A percentile compares a stretch with the other conserved stretches of the same genome.
phyloP scores from a whole-genome alignment of 2,888 invertebrate genomes.

The Monopis laevigella region DNA sequence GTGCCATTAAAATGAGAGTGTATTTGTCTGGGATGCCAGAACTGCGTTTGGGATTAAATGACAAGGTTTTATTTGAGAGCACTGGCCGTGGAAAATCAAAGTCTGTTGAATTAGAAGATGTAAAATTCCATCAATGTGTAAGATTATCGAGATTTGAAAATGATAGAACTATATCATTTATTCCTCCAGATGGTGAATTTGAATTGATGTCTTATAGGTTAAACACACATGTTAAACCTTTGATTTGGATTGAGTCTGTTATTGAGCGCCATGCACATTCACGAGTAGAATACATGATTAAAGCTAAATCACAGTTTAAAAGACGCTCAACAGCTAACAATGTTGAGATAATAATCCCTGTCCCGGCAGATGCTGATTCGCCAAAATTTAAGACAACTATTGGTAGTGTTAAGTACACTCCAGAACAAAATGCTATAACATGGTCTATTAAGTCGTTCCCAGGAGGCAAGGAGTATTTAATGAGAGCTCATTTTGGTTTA shows the following conservation, averaged over 20 bases:
- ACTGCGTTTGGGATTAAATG: conserved; percentile 93
- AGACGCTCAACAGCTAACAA: conserved; percentile 97
- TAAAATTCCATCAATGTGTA: conserved; percentile 99
- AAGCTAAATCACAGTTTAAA: conserved; percentile 98
- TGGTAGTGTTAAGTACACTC: conserved; percentile 96
- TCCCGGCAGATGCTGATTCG: conserved; percentile 96
- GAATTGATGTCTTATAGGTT: conserved; percentile 98
- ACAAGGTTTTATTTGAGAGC: conserved; percentile 97
- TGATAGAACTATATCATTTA: conserved; percentile 97
- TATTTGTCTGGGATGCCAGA: conserved; percentile 99
- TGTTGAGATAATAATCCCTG: conserved; percentile 96
- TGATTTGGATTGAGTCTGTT: conserved; percentile 99
- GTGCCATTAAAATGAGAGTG: conserved; percentile 98
- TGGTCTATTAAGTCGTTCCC: conserved; percentile 99
- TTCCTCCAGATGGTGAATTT: conserved; percentile 99
- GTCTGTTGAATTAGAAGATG: conserved; percentile 97
- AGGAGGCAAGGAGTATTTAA: conserved; percentile 97
- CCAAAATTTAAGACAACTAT: conserved; percentile 98
- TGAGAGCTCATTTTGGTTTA: conserved; percentile 97
- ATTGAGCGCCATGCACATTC: conserved; percentile 98
- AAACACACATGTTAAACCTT: conserved; percentile 96
- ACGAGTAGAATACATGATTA: conserved; percentile 98
- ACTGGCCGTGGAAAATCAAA: conserved; percentile 97
- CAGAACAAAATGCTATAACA: conserved; percentile 95
- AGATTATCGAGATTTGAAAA: conserved; percentile 96